phyloP scores from a whole-genome alignment of 2,113 vertebrate genomes.

The Empidonax alnorum region DNA sequence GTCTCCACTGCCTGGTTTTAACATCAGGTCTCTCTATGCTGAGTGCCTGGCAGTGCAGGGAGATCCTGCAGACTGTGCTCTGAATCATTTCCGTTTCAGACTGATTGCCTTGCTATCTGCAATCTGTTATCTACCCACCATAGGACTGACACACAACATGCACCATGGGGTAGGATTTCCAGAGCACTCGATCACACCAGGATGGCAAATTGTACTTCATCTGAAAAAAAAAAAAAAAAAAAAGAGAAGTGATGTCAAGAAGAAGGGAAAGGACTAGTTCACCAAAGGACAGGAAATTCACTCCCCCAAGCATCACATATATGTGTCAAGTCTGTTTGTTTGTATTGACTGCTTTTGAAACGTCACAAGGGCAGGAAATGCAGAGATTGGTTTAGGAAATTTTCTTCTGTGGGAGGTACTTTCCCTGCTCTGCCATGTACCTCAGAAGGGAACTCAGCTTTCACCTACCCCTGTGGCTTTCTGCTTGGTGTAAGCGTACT shows the following conservation, averaged over 20 bases:
- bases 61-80: constrained; percentile 53
- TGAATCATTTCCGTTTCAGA: constrained; percentile 69
- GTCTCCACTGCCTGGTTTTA: not conserved
- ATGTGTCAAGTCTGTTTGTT: not conserved
- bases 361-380: not conserved
- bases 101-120: constrained; percentile 38
- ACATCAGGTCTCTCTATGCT: constrained; percentile 14
- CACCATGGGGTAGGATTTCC: constrained; percentile 94
- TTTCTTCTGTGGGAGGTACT: not conserved
- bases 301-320: not conserved
- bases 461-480: constrained; percentile 93
- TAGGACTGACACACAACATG: constrained; percentile 95
- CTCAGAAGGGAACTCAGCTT: not conserved
- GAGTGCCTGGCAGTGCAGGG: constrained; percentile 52
- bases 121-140: constrained; percentile 79
- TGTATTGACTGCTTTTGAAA: not conserved
- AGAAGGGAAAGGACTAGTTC: not conserved
- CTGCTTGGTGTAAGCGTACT: constrained; percentile 95
- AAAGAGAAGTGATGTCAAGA: constrained; percentile 45
- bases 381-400: not conserved
- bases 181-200: constrained; percentile 96
- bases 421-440: not conserved
- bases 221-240: constrained; percentile 68
- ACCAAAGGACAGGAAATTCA: not conserved
- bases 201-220: constrained; percentile 98